Conservation (phyloP, 2,888 invertebrate genomes). For the Hydraecia micacea region DNA sequence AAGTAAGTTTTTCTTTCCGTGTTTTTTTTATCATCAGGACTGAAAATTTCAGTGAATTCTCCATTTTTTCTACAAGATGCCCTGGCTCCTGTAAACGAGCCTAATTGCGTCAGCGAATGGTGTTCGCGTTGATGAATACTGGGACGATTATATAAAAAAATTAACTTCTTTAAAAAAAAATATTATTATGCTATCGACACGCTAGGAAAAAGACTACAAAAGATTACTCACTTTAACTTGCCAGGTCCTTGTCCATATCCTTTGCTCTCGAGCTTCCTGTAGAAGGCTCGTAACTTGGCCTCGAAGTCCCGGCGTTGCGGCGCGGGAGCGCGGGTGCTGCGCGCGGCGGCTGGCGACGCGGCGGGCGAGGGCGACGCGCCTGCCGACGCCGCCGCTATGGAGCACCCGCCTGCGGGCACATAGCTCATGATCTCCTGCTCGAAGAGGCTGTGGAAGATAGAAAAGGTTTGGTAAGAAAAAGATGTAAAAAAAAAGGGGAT, state of each 20-base stretch:
- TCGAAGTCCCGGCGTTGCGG: constrained; percentile 98
- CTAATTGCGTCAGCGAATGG: neutral
- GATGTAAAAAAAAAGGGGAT: neutral
- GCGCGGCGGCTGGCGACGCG: constrained; percentile 95
- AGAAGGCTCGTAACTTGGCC: constrained; percentile 98
- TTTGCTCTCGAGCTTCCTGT: constrained; percentile 98
- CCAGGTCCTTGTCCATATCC: constrained; percentile 99
- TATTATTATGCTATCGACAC: neutral
- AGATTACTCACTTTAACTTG: constrained; percentile 95
- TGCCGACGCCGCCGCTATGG: constrained; percentile 86
- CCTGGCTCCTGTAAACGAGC: neutral
- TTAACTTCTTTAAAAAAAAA: too few relatives aligned
- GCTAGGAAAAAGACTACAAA: neutral
- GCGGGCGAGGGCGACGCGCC: constrained; percentile 93
- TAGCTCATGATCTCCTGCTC: constrained; percentile 99
- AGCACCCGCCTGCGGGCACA: constrained; percentile 92
- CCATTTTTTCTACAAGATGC: neutral
- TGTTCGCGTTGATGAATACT: neutral
- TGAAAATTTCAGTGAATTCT: neutral
- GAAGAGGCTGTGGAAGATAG: constrained; percentile 93
- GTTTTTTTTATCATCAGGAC: neutral
- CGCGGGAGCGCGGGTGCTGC: constrained; percentile 95
- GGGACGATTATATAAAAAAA: too few relatives aligned
- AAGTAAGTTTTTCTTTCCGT: neutral
- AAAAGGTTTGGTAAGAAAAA: constrained; percentile 14